Percentiles rank a stretch among this genome's conserved stretches.
Conservation (phyloP, 2,888 invertebrate species). For the Oscheius onirici region DNA sequence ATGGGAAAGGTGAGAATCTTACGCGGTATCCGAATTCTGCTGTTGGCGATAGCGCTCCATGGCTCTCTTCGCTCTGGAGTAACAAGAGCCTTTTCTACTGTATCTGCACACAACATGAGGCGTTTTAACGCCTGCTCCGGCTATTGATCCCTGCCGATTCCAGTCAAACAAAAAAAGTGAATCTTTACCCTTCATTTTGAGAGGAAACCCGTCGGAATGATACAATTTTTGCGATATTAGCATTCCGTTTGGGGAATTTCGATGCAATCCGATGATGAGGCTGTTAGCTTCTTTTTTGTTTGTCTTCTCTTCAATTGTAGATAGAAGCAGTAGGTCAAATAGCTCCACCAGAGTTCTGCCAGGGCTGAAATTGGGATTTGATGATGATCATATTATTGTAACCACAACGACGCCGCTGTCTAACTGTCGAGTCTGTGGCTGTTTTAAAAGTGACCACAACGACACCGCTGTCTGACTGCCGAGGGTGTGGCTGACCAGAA, state of each 20-base stretch:
- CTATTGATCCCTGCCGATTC: constrained; percentile 13
- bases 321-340: constrained; percentile 45
- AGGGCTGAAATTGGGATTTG: constrained; percentile 30
- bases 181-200: background rate
- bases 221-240: background rate
- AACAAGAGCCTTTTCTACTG: constrained; percentile 25
- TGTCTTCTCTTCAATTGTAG: constrained; percentile 33
- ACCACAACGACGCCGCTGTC: too few species aligned
- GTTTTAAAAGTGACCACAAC: too few species aligned
- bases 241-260: constrained; percentile 21
- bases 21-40: constrained; percentile 29
- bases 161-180: constrained; percentile 1
- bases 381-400: too few species aligned
- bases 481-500: too few species aligned
- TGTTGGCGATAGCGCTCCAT: constrained; percentile 31
- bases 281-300: constrained; percentile 5
- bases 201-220: background rate
- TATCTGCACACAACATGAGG: constrained; percentile 9
- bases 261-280: background rate
- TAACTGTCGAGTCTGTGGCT: too few species aligned
- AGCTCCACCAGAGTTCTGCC: constrained; percentile 54
- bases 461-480: too few species aligned
- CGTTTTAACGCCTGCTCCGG: constrained; percentile 22
- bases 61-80: background rate
- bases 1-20: constrained; percentile 35